These are phyloP conservation scores for Chrysodeixis includens DNA, from an alignment of 2,888 invertebrate species.

Conservation along the genomic window DNA sequence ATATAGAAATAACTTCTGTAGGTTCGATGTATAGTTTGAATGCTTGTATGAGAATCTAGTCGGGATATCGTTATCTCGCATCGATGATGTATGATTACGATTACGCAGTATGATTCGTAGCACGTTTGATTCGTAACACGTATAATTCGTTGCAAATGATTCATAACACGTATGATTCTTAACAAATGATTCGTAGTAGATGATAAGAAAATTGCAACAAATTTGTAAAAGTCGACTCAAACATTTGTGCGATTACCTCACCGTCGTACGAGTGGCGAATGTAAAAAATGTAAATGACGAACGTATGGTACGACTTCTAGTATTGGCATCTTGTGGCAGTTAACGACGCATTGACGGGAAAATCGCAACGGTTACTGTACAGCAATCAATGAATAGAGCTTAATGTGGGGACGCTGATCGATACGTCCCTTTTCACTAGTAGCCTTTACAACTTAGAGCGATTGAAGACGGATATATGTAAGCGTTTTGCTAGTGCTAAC, in stretches of 20 bases:
- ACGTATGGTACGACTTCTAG: neutral
- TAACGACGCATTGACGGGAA: slow-evolving; percentile 47
- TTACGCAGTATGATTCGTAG: no score
- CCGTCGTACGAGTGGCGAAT: neutral
- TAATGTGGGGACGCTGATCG: slow-evolving; percentile 50
- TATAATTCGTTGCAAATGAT: no score
- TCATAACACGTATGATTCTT: no score
- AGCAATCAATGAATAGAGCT: slow-evolving; percentile 53
- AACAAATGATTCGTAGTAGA: neutral
- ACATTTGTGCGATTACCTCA: neutral
- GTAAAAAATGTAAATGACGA: slow-evolving; percentile 9
- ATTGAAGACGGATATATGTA: slow-evolving; percentile 21
- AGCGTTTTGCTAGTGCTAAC: slow-evolving; percentile 19
- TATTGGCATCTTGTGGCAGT: slow-evolving; percentile 31
- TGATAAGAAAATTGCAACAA: neutral
- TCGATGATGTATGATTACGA: no score
- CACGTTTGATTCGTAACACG: no score
- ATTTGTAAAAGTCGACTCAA: neutral
- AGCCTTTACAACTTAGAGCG: slow-evolving; percentile 37
- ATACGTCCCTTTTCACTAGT: slow-evolving; percentile 43
- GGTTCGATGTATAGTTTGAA: neutral
- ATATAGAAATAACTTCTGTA: neutral
- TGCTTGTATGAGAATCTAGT: no score
- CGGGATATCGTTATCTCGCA: no score
- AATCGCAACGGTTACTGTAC: slow-evolving; percentile 26